Evolutionary conservation across 2,888 invertebrate genomes (phyloP).

Genomic region (Cenopis cana): DNA sequence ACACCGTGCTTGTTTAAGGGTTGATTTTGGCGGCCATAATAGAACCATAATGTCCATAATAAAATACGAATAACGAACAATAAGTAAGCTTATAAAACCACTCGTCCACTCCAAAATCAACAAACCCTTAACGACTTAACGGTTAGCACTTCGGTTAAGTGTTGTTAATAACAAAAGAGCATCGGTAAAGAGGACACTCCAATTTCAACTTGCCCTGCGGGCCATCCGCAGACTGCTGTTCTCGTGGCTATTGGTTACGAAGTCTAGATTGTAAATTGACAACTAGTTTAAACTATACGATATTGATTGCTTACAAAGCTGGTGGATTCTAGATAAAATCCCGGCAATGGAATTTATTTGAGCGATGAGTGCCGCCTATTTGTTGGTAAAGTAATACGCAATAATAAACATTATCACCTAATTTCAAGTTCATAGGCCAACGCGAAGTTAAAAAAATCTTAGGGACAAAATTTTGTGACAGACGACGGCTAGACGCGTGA

Average conservation of each 20-base stretch:
- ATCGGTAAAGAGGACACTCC: conserved; percentile 20
- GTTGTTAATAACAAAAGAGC: conserved; percentile 35
- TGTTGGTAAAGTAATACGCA: too few relatives aligned
- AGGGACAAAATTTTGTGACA: too few relatives aligned
- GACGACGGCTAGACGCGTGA: too few relatives aligned
- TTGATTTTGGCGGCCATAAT: too few relatives aligned
- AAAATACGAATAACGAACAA: background rate
- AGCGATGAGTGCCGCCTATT: background rate
- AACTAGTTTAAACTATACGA: background rate
- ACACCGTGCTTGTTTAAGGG: too few relatives aligned
- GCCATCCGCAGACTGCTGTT: background rate
- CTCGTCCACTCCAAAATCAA: conserved; percentile 14
- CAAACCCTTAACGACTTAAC: conserved; percentile 21
- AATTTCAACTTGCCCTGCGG: conserved; percentile 15
- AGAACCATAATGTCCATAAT: too few relatives aligned
- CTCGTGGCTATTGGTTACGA: background rate
- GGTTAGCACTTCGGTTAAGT: conserved; percentile 7
- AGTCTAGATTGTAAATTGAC: background rate
- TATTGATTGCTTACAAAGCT: background rate
- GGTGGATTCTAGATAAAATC: background rate
- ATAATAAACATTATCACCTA: too few relatives aligned
- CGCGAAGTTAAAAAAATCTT: too few relatives aligned
- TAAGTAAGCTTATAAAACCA: conserved; percentile 13
- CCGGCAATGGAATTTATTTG: background rate
- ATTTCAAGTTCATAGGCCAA: too few relatives aligned